These are phyloP conservation scores for Rhamnusium bicolor DNA, from an alignment of 2,888 invertebrate genomes.

Conservation along the genomic window DNA sequence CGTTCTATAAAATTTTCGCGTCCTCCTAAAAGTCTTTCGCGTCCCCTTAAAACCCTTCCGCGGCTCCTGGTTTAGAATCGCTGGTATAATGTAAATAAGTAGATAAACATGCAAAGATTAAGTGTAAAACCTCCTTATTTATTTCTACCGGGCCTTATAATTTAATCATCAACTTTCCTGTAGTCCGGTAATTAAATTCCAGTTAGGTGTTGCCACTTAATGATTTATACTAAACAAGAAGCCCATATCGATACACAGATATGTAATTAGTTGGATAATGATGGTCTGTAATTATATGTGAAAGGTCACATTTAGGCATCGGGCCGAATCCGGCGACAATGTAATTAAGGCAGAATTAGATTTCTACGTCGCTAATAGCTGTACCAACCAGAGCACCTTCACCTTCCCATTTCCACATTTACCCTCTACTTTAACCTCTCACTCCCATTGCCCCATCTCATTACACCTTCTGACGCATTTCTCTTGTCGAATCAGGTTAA, in stretches of 20 bases:
- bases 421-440: conserved; percentile 29
- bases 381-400: conserved; percentile 36
- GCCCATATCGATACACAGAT: conserved; percentile 37
- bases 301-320: conserved; percentile 64
- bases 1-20: no score
- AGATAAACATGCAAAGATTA: no score
- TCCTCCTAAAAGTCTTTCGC: no score
- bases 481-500: conserved; percentile 34
- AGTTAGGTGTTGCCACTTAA: conserved; percentile 6
- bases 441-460: conserved; percentile 27
- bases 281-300: conserved; percentile 68
- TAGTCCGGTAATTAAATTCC: conserved; percentile 12
- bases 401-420: conserved; percentile 42
- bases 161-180: not conserved
- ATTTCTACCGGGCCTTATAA: not conserved
- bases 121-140: not conserved
- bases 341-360: conserved; percentile 69
- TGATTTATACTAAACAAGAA: conserved; percentile 13
- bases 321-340: conserved; percentile 66
- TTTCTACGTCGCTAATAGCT: conserved; percentile 57
- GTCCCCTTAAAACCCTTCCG: no score
- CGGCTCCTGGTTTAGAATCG: no score
- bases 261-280: conserved; percentile 67
- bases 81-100: no score
- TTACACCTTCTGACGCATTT: conserved; percentile 31